Conservation (phyloP, 2,797 vertebrate species). For the Selene dorsalis region DNA sequence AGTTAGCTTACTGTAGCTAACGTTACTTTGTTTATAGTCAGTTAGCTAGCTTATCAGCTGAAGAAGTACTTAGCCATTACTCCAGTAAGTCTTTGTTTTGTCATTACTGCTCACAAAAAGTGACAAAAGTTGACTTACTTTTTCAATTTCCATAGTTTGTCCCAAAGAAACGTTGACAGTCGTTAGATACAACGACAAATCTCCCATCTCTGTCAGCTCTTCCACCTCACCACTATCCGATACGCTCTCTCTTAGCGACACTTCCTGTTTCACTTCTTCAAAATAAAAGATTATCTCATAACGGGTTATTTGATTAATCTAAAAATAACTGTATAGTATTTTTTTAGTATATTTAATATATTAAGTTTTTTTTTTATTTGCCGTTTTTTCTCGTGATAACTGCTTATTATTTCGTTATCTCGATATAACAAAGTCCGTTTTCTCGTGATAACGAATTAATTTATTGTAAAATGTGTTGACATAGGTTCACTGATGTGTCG, state of each 20-base stretch:
- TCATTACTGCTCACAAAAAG: not conserved
- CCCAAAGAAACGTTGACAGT: slow-evolving; percentile 79
- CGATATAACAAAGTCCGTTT: no score
- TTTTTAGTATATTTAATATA: no score
- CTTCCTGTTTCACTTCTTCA: slow-evolving; percentile 40
- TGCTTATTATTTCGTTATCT: no score
- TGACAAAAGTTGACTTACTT: slow-evolving; percentile 65
- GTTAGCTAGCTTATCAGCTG: slow-evolving; percentile 62
- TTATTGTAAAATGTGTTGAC: no score
- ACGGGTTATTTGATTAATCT: no score
- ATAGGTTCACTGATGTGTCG: no score
- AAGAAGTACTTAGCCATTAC: slow-evolving; percentile 51
- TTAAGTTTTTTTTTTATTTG: no score
- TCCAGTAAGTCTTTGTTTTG: not conserved
- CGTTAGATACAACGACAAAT: slow-evolving; percentile 77
- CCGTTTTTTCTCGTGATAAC: no score
- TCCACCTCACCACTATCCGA: not conserved
- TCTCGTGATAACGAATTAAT: no score
- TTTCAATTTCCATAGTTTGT: slow-evolving; percentile 83
- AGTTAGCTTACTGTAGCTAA: slow-evolving; percentile 20
- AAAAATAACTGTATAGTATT: no score
- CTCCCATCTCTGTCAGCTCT: slow-evolving; percentile 68
- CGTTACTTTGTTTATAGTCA: slow-evolving; percentile 38
- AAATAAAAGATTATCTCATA: slow-evolving; percentile 40
- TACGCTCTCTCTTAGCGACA: not conserved